phyloP scores from a whole-genome alignment of 2,797 vertebrate genomes.

The Scyliorhinus canicula region DNA sequence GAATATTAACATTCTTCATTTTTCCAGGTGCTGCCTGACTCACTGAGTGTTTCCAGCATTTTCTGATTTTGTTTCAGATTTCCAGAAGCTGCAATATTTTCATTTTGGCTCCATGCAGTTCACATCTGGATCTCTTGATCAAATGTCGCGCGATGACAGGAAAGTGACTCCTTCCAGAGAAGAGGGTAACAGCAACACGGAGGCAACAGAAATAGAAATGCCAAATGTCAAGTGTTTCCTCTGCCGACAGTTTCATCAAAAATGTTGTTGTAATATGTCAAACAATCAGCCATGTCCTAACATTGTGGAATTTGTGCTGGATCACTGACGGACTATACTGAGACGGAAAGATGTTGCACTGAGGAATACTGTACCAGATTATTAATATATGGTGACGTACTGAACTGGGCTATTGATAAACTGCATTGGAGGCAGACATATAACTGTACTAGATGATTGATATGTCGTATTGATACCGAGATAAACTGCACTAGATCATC shows the following conservation, averaged over 20 bases:
- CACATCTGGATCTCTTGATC: not conserved
- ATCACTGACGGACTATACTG: not conserved
- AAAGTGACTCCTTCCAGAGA: not conserved
- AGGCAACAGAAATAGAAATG: not conserved
- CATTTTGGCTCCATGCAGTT: not conserved
- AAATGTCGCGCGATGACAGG: not conserved
- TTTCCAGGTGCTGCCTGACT: not conserved
- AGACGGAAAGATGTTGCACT: not conserved
- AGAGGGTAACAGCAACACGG: not conserved
- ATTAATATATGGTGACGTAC: not conserved
- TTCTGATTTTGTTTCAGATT: not conserved
- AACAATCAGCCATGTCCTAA: not conserved
- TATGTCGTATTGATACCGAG: not conserved
- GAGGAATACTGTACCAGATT: not conserved
- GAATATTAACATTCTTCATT: too few species aligned
- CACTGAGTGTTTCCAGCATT: not conserved
- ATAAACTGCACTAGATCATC: not conserved
- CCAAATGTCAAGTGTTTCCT: not conserved
- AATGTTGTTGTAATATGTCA: not conserved
- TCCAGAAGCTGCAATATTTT: not conserved
- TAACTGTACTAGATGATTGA: not conserved
- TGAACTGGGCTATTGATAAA: not conserved
- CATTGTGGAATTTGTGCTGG: not conserved
- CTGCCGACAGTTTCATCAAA: not conserved
- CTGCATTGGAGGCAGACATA: not conserved